A percentile compares a stretch with the other conserved stretches of the same genome.
phyloP scores from a whole-genome alignment of 2,888 invertebrate genomes.

The Minunthozetes semirufus region DNA sequence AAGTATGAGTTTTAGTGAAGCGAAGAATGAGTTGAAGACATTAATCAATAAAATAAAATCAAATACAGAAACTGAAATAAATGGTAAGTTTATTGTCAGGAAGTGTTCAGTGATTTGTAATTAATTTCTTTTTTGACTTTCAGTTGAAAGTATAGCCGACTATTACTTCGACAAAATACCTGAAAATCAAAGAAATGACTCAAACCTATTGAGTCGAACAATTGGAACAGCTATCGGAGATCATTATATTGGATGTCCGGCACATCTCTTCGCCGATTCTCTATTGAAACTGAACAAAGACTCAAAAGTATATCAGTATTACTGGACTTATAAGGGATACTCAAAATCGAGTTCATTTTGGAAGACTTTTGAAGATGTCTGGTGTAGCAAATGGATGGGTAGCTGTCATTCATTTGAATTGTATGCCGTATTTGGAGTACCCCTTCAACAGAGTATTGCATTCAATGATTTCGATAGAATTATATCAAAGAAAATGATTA shows the following conservation, averaged over 20 bases:
- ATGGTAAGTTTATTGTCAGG: not conserved
- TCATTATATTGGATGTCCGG: constrained; percentile 28
- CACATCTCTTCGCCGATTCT: constrained; percentile 3
- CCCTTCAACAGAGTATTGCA: constrained; percentile 23
- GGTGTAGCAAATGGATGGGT: constrained; percentile 38
- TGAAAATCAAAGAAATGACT: not conserved
- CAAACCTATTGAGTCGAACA: constrained; percentile 6
- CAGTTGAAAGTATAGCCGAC: not conserved
- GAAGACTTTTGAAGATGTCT: constrained; percentile 25
- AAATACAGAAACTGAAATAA: not conserved
- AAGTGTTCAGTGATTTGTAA: not conserved
- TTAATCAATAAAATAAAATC: not conserved
- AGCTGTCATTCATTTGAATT: constrained; percentile 38
- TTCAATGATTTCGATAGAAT: constrained; percentile 32
- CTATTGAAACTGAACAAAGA: not conserved
- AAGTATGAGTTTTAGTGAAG: constrained; percentile 4
- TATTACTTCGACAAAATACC: constrained; percentile 11
- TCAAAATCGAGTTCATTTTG: constrained; percentile 30
- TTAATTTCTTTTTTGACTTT: not conserved
- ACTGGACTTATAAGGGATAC: constrained; percentile 33
- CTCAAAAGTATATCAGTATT: constrained; percentile 29
- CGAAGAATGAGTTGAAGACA: not conserved
- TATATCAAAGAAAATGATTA: constrained; percentile 30
- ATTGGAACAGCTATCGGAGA: constrained; percentile 28
- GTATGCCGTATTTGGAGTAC: constrained; percentile 33